Evolutionary conservation across 2,797 vertebrate genomes (phyloP).

Genomic region (Cynopterus sphinx): DNA sequence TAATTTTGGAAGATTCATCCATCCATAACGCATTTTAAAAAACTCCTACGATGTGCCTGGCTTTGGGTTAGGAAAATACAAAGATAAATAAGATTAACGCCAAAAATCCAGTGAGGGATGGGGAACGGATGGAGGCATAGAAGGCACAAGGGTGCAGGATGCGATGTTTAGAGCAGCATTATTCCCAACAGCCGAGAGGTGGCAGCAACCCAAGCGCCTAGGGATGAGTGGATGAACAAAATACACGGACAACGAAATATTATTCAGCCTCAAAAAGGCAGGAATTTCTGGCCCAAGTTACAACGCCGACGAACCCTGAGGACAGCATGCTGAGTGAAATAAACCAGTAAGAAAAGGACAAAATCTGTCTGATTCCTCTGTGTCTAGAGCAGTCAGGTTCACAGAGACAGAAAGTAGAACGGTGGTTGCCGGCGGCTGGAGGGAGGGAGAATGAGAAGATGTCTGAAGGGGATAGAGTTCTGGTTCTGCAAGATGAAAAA

Average conservation of each 20-base stretch:
- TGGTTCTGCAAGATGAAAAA: neutral
- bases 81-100: slow-evolving; percentile 13
- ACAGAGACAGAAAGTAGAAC: neutral
- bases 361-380: neutral
- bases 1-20: neutral
- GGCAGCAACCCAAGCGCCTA: neutral
- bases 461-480: neutral
- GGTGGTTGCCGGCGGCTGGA: neutral
- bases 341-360: neutral
- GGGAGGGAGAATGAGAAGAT: neutral
- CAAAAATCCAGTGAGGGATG: neutral
- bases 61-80: neutral
- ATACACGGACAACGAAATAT: neutral
- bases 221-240: neutral
- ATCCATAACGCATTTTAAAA: neutral
- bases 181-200: neutral
- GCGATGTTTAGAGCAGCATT: neutral
- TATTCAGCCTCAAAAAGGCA: neutral
- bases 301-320: neutral
- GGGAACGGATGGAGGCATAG: neutral
- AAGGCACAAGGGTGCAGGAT: neutral
- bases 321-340: neutral
- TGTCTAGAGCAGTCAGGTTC: neutral
- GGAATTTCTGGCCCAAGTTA: neutral
- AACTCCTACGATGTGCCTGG: neutral